Evolutionary conservation across 2,113 vertebrate genomes (phyloP).

Genomic region (Peromyscus leucopus): DNA sequence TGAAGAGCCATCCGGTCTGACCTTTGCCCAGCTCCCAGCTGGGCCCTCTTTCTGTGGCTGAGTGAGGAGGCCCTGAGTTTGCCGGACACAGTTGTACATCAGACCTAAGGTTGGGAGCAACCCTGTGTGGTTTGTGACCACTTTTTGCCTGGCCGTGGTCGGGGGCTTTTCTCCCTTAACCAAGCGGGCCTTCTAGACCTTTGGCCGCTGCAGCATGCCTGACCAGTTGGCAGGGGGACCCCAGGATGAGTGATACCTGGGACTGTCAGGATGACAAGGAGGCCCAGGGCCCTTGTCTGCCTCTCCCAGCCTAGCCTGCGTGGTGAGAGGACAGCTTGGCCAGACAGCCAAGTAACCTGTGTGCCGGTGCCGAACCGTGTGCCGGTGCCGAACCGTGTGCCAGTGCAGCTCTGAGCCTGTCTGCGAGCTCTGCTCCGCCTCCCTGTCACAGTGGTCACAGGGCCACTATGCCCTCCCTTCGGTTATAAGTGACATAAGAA

Average conservation of each 20-base stretch:
- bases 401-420: neutral
- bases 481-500: slow-evolving; percentile 49
- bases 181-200: neutral
- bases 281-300: neutral
- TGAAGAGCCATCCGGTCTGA: rapidly evolving
- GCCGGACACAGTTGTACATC: rapidly evolving
- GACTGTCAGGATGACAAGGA: neutral
- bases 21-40: no score
- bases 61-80: neutral
- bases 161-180: no score
- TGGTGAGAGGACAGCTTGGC: neutral
- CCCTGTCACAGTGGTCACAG: neutral
- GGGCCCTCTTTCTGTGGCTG: rapidly evolving
- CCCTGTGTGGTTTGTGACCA: neutral
- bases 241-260: neutral
- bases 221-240: neutral
- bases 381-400: neutral
- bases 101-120: neutral
- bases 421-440: no score
- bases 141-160: no score
- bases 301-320: neutral
- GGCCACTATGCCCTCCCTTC: rapidly evolving
- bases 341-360: neutral
- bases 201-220: neutral
- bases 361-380: no score